These are phyloP conservation scores for Hassar affinis DNA, from an alignment of 2,113 vertebrate genomes.

Conservation along the genomic window DNA sequence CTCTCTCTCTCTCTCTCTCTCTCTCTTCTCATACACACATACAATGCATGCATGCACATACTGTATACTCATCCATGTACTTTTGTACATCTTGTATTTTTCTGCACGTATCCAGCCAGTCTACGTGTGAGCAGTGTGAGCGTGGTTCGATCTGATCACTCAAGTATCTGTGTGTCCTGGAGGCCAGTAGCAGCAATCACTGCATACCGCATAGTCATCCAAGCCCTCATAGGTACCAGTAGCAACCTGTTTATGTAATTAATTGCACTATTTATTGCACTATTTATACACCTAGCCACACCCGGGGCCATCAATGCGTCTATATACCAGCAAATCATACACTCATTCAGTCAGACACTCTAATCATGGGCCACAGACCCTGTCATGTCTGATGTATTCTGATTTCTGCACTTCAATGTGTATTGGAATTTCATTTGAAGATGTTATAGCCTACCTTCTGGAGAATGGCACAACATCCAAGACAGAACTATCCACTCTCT, in stretches of 20 bases:
- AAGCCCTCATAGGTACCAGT: constrained; percentile 62
- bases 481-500: neutral
- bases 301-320: neutral
- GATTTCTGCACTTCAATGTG: neutral
- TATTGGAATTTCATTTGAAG: neutral
- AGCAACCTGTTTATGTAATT: neutral
- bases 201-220: constrained; percentile 70
- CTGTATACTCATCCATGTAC: neutral
- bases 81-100: constrained; percentile 15
- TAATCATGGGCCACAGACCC: neutral
- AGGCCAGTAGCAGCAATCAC: constrained; percentile 65
- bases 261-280: neutral
- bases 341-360: neutral
- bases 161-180: constrained; percentile 77
- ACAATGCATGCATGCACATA: neutral
- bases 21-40: neutral
- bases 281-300: neutral
- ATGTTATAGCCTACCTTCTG: no score
- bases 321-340: neutral
- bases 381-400: neutral
- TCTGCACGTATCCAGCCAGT: constrained; percentile 61
- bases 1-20: neutral
- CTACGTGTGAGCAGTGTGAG: constrained; percentile 74
- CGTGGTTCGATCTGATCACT: constrained; percentile 72
- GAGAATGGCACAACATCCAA: no score